Evolutionary conservation across 1,140 invertebrate species (phyloP).

Genomic region (Drosophila nigromelanica): DNA sequence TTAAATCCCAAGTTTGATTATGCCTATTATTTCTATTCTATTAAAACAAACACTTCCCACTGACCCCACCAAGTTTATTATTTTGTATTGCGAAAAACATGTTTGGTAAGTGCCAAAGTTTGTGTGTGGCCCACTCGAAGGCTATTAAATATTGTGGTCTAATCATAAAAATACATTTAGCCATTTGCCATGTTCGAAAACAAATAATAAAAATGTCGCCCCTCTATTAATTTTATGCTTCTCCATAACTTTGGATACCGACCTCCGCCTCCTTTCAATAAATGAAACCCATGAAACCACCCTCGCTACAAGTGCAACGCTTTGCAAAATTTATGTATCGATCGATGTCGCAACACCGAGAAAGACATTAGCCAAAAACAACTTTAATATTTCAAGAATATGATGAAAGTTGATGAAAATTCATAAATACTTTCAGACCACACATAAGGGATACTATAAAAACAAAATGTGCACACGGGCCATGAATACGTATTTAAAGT

Average conservation of each 20-base stretch:
- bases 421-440: conserved; percentile 37
- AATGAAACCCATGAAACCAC: conserved; percentile 25
- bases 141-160: conserved; percentile 27
- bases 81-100: conserved; percentile 19
- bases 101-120: conserved; percentile 27
- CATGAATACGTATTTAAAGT: conserved; percentile 28
- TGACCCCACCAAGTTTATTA: neutral
- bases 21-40: conserved; percentile 1
- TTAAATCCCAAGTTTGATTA: conserved; percentile 12
- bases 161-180: conserved; percentile 35
- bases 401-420: conserved; percentile 24
- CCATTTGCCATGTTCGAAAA: conserved; percentile 22
- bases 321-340: conserved; percentile 30
- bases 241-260: conserved; percentile 4
- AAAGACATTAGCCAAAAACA: conserved; percentile 15
- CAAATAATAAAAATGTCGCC: conserved; percentile 41
- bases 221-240: conserved; percentile 37
- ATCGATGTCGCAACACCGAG: conserved; percentile 13
- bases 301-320: conserved; percentile 30
- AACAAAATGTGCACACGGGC: conserved; percentile 1
- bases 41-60: conserved; percentile 8
- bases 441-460: conserved; percentile 50
- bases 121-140: conserved; percentile 1
- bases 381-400: conserved; percentile 21
- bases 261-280: neutral